These are phyloP conservation scores for Echinometra lucunter DNA, from an alignment of 53 echinoderm and acorn worm species.

Conservation along the genomic window DNA sequence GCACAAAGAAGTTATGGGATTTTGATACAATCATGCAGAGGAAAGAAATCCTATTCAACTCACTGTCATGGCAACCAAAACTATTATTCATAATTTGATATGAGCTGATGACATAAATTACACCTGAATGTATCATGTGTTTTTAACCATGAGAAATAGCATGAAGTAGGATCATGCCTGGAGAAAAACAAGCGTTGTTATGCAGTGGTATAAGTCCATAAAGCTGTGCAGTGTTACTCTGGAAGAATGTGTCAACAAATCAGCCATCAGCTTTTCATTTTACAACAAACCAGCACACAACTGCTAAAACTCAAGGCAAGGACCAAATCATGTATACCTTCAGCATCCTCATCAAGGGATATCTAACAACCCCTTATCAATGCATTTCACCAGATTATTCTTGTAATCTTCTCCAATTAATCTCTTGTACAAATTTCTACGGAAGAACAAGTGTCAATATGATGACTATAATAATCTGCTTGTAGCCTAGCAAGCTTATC, in stretches of 20 bases:
- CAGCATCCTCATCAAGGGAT: neutral
- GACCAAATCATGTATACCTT: neutral
- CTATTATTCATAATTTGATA: too few species aligned
- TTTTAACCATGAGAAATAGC: too few species aligned
- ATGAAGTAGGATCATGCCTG: too few species aligned
- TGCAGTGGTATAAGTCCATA: too few species aligned
- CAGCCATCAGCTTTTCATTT: neutral
- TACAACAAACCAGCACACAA: neutral
- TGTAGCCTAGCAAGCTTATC: constrained; percentile 64
- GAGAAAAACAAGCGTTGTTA: neutral
- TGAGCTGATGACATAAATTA: too few species aligned
- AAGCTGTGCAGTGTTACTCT: neutral
- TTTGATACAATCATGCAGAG: too few species aligned
- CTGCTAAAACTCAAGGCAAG: neutral
- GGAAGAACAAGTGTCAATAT: constrained; percentile 53
- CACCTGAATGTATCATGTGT: too few species aligned
- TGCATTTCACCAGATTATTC: constrained; percentile 44
- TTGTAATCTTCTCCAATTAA: constrained; percentile 54
- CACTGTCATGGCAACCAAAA: too few species aligned
- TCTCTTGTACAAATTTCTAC: constrained; percentile 52
- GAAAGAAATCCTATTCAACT: too few species aligned
- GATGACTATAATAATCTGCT: constrained; percentile 39
- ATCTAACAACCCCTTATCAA: neutral
- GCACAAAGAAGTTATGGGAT: too few species aligned
- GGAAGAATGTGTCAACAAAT: neutral